Percentiles rank a stretch among this genome's conserved stretches.
Conservation (phyloP, 2,888 invertebrate species). For the Zonitis immaculata region DNA sequence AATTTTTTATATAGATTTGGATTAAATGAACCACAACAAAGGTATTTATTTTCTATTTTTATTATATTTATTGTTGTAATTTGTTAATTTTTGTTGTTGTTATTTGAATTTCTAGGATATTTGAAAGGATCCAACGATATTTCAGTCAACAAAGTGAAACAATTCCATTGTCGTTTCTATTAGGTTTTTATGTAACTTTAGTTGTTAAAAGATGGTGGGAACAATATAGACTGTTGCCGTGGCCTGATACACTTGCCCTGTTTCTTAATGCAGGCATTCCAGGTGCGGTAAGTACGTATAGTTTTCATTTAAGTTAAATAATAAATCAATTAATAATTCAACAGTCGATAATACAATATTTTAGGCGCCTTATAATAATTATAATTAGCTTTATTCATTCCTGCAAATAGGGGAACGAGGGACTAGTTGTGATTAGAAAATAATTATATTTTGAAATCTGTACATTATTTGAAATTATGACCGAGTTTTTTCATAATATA, state of each 20-base stretch:
- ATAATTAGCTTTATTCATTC: no score
- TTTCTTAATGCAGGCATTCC: slow-evolving; percentile 89
- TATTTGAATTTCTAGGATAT: slow-evolving; percentile 62
- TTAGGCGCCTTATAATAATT: no score
- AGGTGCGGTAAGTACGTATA: slow-evolving; percentile 72
- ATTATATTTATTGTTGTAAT: slow-evolving; percentile 1
- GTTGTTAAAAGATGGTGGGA: slow-evolving; percentile 95
- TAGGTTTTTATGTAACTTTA: slow-evolving; percentile 91
- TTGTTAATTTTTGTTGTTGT: slow-evolving; percentile 27
- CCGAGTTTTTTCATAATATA: no score
- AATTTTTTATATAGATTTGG: slow-evolving; percentile 83
- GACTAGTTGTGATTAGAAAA: no score
- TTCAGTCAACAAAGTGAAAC: slow-evolving; percentile 84
- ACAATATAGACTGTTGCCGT: slow-evolving; percentile 86
- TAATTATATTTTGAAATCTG: no score
- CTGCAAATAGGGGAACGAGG: no score
- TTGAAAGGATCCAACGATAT: slow-evolving; percentile 80
- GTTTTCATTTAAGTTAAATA: slow-evolving; percentile 19
- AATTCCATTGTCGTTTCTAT: slow-evolving; percentile 92
- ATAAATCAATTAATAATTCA: not conserved
- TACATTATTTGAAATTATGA: no score
- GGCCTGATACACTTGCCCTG: slow-evolving; percentile 90
- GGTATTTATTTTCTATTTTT: slow-evolving; percentile 49
- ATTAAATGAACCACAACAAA: slow-evolving; percentile 72
- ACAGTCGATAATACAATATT: no score